Evolutionary conservation across 2,888 invertebrate genomes (phyloP), one percentile per base, ranked within the genome.

Genomic region (Chaetoderma sp.): DNA sequence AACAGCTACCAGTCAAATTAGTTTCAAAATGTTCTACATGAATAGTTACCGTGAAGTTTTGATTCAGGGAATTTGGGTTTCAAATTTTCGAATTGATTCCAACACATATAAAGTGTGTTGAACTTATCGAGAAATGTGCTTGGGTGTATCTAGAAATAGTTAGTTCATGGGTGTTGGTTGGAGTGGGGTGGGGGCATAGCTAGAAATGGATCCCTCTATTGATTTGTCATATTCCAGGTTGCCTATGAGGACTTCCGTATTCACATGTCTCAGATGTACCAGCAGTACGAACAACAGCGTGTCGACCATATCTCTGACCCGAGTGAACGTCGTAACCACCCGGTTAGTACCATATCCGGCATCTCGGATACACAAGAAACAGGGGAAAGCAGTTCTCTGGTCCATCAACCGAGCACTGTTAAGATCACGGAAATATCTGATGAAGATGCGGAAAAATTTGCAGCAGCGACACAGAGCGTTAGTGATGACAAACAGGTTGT

Each of bases 171-270:
- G n/a, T n/a, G n/a, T n/a, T 36, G 39, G 39, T 13, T 13, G 39
- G 39, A n/a, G 39, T 13, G 39, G 39, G 39, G 39, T 36, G 39
- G 10, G 39, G 39, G n/a, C 10, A 36, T 10, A 18, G 47, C 6
- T 8, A 18, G 47, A 18, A 18, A 13, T 8, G 8, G 8, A 6
- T 13, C 10, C 10, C 39, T 13, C 10, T 36, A 10, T 36, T 36
- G 10, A 36, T 36, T 36, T 36, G 39, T 36, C 10, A 36, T 36
- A n/a, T 84, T 86, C 6, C 82, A 94, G 94, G 94, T 98, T 8
- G 96, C 98, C 0, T 97, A 97, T 86, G 98, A 98, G 88, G 98
- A 98, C 87, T 98, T 98, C 87, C 95, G 96, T 83, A 90, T 96
- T 5, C 97, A 98, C 87, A 97, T 98, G 88, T 95, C 96, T 33